Conservation (phyloP, 2,113 vertebrate genomes). For the Bubo blakistoni region DNA sequence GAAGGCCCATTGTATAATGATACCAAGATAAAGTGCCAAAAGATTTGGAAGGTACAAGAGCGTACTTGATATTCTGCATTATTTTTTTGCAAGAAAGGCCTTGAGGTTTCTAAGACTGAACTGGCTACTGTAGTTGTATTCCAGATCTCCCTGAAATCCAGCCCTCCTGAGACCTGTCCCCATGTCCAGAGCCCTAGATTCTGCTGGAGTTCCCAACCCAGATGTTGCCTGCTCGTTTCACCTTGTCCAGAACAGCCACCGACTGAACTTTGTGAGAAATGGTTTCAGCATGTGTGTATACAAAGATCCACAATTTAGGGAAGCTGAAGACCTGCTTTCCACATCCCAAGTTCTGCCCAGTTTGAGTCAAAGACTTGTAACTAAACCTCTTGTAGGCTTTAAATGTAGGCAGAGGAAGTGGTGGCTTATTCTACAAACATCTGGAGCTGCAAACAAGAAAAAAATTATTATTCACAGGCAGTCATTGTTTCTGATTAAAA, state of each 20-base stretch:
- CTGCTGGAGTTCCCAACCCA: not conserved
- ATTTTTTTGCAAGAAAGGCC: not conserved
- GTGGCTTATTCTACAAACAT: not conserved
- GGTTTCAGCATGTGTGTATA: not conserved
- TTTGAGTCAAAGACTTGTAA: not conserved
- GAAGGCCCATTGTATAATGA: not conserved
- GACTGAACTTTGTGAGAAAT: not conserved
- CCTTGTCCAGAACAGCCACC: not conserved
- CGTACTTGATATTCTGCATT: not conserved
- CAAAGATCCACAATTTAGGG: not conserved
- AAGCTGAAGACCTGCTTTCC: not conserved
- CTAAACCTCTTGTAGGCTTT: not conserved
- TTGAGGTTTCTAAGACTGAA: not conserved
- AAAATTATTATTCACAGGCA: slow-evolving; percentile 8
- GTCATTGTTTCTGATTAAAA: slow-evolving; percentile 18
- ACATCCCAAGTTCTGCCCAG: not conserved
- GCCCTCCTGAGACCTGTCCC: not conserved
- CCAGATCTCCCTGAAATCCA: not conserved
- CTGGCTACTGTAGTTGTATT: not conserved
- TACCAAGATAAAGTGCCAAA: not conserved
- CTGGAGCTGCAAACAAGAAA: not conserved
- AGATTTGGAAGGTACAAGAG: not conserved
- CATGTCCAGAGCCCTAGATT: not conserved
- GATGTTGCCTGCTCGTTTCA: not conserved
- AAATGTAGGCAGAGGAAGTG: not conserved